Conservation (phyloP, 2,113 vertebrate species). For the Psammodynastes pulverulentus region DNA sequence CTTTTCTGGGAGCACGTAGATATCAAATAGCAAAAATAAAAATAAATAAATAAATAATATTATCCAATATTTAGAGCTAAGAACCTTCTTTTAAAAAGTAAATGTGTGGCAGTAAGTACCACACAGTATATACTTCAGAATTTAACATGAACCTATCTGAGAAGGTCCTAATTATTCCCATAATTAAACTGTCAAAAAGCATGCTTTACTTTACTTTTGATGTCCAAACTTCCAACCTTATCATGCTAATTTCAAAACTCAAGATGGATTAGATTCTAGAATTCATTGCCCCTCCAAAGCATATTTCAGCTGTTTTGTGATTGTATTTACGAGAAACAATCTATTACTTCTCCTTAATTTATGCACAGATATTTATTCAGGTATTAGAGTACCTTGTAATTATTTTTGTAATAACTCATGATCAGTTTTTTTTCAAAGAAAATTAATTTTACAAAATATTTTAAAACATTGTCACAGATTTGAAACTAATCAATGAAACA, state of each 20-base stretch:
- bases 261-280: background rate
- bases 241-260: background rate
- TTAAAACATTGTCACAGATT: slow-evolving; percentile 26
- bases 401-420: background rate
- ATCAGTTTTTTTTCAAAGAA: background rate
- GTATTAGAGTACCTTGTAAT: background rate
- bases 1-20: background rate
- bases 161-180: background rate
- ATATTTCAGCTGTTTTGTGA: background rate
- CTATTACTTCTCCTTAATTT: slow-evolving; percentile 9
- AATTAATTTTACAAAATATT: background rate
- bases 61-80: background rate
- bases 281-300: background rate
- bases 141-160: background rate
- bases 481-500: slow-evolving; percentile 30
- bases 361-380: slow-evolving; percentile 8
- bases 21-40: background rate
- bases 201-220: background rate
- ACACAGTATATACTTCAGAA: background rate
- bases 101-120: background rate
- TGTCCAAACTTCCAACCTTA: background rate
- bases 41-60: background rate
- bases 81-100: background rate
- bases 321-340: background rate
- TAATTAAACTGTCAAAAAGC: background rate